Percentiles rank a stretch among this genome's conserved stretches.
These are phyloP conservation scores for Ormyrus thymus DNA, from an alignment of 2,888 invertebrate genomes.

Conservation along the genomic window DNA sequence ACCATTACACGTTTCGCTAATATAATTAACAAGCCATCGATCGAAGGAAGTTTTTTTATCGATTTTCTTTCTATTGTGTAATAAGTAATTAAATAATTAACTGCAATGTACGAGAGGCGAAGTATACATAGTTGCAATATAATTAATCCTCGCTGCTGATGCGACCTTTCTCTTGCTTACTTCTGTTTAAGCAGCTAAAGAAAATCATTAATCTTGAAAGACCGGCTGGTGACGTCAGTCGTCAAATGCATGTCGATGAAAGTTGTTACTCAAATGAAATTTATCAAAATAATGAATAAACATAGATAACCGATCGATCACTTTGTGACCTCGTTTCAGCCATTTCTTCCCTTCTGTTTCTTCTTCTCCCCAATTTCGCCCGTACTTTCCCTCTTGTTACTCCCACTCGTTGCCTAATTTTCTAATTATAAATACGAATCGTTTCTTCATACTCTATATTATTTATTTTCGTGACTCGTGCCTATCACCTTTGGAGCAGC, in stretches of 20 bases:
- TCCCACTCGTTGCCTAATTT: neutral
- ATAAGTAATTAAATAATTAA: too few species aligned
- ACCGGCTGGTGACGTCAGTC: neutral
- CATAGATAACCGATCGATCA: slow-evolving; percentile 14
- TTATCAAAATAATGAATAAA: slow-evolving; percentile 33
- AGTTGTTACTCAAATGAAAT: slow-evolving; percentile 28
- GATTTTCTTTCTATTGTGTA: too few species aligned
- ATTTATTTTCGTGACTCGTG: too few species aligned
- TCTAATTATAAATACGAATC: too few species aligned
- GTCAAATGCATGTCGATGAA: neutral
- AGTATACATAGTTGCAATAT: too few species aligned
- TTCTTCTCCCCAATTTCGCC: slow-evolving; percentile 5
- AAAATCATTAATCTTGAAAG: slow-evolving; percentile 8
- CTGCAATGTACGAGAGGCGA: too few species aligned
- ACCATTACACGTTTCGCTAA: neutral
- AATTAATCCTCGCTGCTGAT: too few species aligned
- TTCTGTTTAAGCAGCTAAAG: neutral
- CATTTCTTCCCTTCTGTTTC: neutral
- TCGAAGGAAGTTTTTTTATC: slow-evolving; percentile 6
- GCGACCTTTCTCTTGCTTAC: too few species aligned
- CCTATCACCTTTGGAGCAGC: too few species aligned
- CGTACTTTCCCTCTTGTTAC: neutral
- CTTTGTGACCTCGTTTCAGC: neutral
- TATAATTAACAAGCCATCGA: slow-evolving; percentile 38
- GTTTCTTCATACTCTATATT: too few species aligned